phyloP scores from a whole-genome alignment of 2,888 invertebrate species.

The Strigamia maritima region DNA sequence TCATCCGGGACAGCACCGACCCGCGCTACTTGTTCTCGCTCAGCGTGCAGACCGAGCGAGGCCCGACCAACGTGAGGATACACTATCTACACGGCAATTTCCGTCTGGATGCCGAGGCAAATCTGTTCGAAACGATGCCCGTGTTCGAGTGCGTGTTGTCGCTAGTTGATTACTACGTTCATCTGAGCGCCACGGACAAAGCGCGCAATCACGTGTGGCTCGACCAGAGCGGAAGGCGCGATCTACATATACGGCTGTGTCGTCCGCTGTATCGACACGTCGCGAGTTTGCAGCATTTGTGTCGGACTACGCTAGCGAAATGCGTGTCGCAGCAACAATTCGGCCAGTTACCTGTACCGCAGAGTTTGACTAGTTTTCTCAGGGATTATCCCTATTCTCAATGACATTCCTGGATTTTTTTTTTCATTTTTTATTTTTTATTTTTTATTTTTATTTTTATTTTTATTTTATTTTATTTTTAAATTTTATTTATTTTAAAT shows the following conservation, averaged over 20 bases:
- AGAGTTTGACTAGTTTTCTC: conserved; percentile 65
- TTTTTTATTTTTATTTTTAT: no score
- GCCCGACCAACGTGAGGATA: conserved; percentile 77
- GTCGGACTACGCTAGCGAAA: conserved; percentile 64
- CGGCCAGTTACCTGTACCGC: conserved; percentile 64
- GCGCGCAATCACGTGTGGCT: conserved; percentile 65
- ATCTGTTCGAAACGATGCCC: conserved; percentile 63
- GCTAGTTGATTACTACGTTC: conserved; percentile 70
- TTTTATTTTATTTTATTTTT: no score
- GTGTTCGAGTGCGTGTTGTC: conserved; percentile 69
- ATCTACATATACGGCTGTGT: conserved; percentile 69
- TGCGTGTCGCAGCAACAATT: conserved; percentile 16
- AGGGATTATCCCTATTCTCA: conserved; percentile 71
- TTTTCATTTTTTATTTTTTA: no score
- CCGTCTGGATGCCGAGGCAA: conserved; percentile 71
- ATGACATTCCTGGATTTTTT: conserved; percentile 56
- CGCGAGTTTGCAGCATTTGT: conserved; percentile 67
- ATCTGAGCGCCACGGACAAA: conserved; percentile 55
- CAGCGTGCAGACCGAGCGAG: conserved; percentile 74
- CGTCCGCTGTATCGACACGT: conserved; percentile 62
- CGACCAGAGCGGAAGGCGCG: conserved; percentile 69
- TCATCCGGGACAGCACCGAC: conserved; percentile 76
- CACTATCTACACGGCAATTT: conserved; percentile 69
- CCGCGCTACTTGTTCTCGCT: conserved; percentile 73
- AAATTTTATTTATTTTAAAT: no score